Evolutionary conservation across 2,797 vertebrate genomes (phyloP).

Genomic region (Fratercula arctica): DNA sequence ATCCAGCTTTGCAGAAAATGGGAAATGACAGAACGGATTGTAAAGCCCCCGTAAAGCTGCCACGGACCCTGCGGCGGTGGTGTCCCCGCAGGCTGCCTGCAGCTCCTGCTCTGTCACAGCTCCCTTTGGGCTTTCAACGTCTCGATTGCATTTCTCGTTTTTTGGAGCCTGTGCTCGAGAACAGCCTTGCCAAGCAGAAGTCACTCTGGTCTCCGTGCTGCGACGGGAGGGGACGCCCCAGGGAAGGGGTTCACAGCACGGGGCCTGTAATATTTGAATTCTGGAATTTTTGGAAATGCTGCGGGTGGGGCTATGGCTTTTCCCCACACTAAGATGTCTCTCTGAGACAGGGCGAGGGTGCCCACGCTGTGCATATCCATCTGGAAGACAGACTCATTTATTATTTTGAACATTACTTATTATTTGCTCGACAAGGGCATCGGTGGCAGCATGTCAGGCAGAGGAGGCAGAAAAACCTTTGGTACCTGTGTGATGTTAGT

Average conservation of each 20-base stretch:
- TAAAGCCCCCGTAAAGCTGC: too few species aligned
- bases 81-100: not conserved
- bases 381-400: not conserved
- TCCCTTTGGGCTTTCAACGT: not conserved
- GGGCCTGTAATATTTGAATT: not conserved
- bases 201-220: accelerated
- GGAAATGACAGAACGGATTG: accelerated
- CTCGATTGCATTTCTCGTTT: accelerated
- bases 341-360: not conserved
- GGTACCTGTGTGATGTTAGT: not conserved
- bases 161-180: not conserved
- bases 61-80: accelerated
- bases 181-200: not conserved
- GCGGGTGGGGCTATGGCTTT: not conserved
- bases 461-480: not conserved
- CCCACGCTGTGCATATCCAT: not conserved
- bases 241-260: not conserved
- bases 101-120: not conserved
- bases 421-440: not conserved
- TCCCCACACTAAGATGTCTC: not conserved
- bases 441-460: not conserved
- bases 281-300: not conserved
- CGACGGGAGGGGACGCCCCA: too few species aligned
- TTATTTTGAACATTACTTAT: not conserved
- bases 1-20: too few species aligned